Conservation (phyloP, 2,797 vertebrate species). For the Tadarida brasiliensis region DNA sequence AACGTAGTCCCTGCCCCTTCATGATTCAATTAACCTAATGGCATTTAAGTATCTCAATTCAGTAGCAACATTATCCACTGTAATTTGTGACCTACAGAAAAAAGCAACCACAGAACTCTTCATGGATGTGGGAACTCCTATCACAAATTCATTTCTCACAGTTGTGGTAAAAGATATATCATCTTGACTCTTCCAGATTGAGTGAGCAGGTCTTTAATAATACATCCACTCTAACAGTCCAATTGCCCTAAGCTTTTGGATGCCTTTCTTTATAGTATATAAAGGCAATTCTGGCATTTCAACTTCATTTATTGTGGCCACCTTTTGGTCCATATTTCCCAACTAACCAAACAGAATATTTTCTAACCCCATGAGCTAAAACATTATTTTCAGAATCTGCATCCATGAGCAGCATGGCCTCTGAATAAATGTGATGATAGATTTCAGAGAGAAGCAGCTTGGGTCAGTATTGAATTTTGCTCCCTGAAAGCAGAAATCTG, state of each 20-base stretch:
- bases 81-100: neutral
- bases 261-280: neutral
- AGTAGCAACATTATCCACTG: neutral
- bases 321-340: neutral
- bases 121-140: neutral
- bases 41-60: neutral
- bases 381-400: neutral
- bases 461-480: neutral
- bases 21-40: neutral
- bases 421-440: neutral
- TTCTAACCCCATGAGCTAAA: neutral
- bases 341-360: neutral
- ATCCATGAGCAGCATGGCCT: neutral
- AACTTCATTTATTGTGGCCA: neutral
- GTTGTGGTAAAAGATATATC: neutral
- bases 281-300: neutral
- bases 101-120: neutral
- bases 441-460: neutral
- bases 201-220: neutral
- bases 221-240: neutral
- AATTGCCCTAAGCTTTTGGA: neutral
- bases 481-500: neutral
- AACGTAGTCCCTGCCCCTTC: neutral
- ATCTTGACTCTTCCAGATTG: neutral
- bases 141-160: neutral